Percentiles rank a stretch among this genome's conserved stretches.
Evolutionary conservation across 2,113 vertebrate genomes (phyloP).

Genomic region (Vicugna pacos): DNA sequence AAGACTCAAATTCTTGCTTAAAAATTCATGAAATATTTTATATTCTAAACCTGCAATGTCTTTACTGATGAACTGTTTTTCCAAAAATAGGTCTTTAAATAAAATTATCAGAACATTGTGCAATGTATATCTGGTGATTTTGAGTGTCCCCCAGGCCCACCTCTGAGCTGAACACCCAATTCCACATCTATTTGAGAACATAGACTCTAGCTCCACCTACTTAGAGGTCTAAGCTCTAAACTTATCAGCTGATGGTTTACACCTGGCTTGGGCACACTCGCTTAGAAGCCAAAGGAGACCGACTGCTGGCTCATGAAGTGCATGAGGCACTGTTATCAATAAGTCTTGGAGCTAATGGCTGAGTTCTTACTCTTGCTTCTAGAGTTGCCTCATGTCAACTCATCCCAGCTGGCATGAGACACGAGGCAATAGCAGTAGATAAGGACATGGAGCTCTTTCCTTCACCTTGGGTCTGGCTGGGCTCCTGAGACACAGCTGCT

Average conservation of each 20-base stretch:
- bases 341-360: background rate
- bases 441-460: background rate
- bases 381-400: background rate
- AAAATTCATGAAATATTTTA: slow-evolving; percentile 36
- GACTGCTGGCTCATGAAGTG: background rate
- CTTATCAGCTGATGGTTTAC: background rate
- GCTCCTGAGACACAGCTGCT: background rate
- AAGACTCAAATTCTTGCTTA: slow-evolving; percentile 25
- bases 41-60: background rate
- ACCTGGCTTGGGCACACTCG: background rate
- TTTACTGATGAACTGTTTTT: slow-evolving; percentile 2
- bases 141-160: background rate
- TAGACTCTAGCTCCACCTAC: background rate
- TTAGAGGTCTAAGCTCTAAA: background rate
- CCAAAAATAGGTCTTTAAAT: slow-evolving; percentile 36
- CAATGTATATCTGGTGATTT: background rate
- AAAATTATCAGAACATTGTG: background rate
- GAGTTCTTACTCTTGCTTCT: background rate
- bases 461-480: background rate
- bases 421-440: background rate
- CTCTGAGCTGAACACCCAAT: background rate
- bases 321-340: background rate
- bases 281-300: background rate
- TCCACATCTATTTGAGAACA: background rate
- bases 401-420: background rate